Base-by-base conservation (phyloP, 2,888 invertebrate species). In the Bellardia bayeri region DNA sequence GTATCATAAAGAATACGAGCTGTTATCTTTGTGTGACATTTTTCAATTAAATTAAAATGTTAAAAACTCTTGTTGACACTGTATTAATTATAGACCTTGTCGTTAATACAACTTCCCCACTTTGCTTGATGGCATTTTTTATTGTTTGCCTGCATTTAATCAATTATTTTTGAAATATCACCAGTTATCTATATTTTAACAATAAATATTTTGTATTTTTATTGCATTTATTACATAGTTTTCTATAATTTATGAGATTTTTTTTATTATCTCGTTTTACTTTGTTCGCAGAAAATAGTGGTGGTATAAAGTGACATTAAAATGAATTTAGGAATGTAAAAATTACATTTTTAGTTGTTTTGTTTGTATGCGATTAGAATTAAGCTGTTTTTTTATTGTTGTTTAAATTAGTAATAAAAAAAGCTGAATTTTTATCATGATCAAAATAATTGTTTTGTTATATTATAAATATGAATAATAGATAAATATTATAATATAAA, bases 231-330 rank as follows among this genome's bases (percentile, higher is more conserved):
- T 63, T n/a, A 63, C 37, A 63, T 63, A 63, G 33, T 37, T n/a
- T 63, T 37, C 37, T 63, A 63, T 37, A 63, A 63, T 63, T 63
- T 63, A 63, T 63, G 33, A 63, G 30, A 61, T 56, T 56, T 51
- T 13, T 56, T 56, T 56, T 56, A 56, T 56, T 56, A 58, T 54
- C 54, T n/a, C 5, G 14, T 54, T 4, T 54, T 54, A n/a, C 2
- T 33, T 58, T 58, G 3, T 58, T 33, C 58, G 3, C 11, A 16
- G 23, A 56, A 3, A 33, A 9, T 9, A 30, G 11, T 58, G 33
- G 4, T 13, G 11, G 1, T 58, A 58, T 33, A 3, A 58, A 58
- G 3, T 58, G 33, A 13, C 33, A 58, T 58, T 58, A 33, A 13
- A 58, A 33, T 30, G 3, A 58, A 58, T 58, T 58, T 30, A 58